Evolutionary conservation across 2,113 vertebrate genomes (phyloP), one percentile per base, ranked within the genome.

Genomic region (Lophura nycthemera): DNA sequence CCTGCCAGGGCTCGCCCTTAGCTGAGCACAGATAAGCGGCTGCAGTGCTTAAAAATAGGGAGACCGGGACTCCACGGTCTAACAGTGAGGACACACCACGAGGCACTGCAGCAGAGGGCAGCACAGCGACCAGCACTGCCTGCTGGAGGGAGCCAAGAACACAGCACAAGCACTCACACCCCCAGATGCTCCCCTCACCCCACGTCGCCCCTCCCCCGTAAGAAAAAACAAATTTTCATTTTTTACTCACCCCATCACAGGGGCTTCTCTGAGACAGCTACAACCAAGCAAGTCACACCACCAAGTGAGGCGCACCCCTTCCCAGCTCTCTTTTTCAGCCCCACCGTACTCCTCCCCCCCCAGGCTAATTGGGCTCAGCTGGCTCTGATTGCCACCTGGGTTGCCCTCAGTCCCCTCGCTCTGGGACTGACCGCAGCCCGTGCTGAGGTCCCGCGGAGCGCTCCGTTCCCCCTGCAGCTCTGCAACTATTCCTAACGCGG

Each of bases 1-100:
- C 2, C n/a, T 18, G 11, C 24, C 27, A 6, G 4, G 7, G 2
- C 12, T 24, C 14, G 6, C 16, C 6, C 17, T 1, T 29, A 2
- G 2, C 70, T 5, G 1, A 17, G 0, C 2, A 6, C 25, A 19
- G 40, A 40, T 0, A 2, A 0, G 0, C 42, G 38, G 29, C 67
- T 10, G 6, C 13, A 1, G 8, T 0, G 2, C 22, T 27, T 14
- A 6, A 2, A 24, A 13, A 1, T 1, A 50, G 59, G 18, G 8
- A 32, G 45, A 25, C 7, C 29, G 12, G 3, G 34, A 2, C 5
- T 6, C 19, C 2, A 8, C 8, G 13, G 18, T 3, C 2, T 3
- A 6, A 18, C 42, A 25, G 22, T 12, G 48, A 21, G 47, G 21
- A 50, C 48, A 6, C 48, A 22, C 22, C 48, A 50, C 22, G 48